Evolutionary conservation across 2,113 vertebrate species (phyloP).

Genomic region (Bubalus kerabau): DNA sequence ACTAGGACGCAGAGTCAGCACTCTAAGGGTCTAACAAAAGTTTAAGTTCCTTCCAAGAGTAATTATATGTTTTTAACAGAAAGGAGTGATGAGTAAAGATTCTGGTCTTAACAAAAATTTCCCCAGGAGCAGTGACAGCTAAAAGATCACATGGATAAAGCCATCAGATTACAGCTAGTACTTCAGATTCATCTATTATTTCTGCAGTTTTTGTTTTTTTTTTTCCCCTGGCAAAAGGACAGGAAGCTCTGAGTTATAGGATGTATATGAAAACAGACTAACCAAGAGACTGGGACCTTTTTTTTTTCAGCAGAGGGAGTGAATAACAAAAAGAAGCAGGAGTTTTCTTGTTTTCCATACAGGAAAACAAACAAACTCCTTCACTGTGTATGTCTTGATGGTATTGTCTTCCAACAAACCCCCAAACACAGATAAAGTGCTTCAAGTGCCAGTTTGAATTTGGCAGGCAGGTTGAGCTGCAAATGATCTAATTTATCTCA

Average conservation of each 20-base stretch:
- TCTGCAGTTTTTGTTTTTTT: background rate
- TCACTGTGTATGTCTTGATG: slow-evolving; percentile 24
- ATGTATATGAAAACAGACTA: background rate
- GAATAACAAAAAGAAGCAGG: background rate
- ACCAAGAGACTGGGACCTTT: background rate
- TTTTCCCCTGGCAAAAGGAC: background rate
- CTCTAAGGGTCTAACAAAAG: background rate
- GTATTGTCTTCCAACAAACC: slow-evolving; percentile 61
- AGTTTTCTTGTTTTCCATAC: background rate
- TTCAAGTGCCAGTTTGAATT: slow-evolving; percentile 72
- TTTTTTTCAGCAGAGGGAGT: background rate
- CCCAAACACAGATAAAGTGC: slow-evolving; percentile 61
- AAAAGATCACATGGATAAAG: background rate
- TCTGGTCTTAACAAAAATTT: background rate
- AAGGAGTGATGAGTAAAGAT: slow-evolving; percentile 25
- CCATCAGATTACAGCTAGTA: background rate
- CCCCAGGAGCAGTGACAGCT: background rate
- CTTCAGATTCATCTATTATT: background rate
- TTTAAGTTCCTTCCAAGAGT: slow-evolving; percentile 13
- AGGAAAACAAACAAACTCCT: slow-evolving; percentile 62
- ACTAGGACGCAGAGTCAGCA: background rate
- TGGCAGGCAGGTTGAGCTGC: slow-evolving; percentile 75
- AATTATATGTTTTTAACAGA: slow-evolving; percentile 7
- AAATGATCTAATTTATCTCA: slow-evolving; percentile 83
- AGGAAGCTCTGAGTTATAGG: background rate